phyloP scores from a whole-genome alignment of 2,888 invertebrate genomes.

The Lumbricus terrestris region DNA sequence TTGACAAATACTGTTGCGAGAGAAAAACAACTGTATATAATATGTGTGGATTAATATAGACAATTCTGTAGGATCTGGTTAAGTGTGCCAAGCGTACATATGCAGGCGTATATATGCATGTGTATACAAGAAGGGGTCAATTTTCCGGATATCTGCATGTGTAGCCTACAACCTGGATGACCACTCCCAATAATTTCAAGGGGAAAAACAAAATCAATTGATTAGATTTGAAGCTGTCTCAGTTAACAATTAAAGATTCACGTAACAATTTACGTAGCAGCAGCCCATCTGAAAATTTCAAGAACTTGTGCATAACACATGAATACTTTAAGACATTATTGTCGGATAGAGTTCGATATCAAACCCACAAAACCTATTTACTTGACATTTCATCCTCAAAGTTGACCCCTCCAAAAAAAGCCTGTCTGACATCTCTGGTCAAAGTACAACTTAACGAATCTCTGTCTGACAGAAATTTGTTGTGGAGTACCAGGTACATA shows the following conservation, averaged over 20 bases:
- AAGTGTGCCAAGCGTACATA: too few species aligned
- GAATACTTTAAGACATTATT: not conserved
- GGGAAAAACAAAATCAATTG: not conserved
- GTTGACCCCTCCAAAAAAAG: not conserved
- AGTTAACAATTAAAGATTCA: not conserved
- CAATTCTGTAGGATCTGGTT: too few species aligned
- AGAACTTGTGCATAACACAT: not conserved
- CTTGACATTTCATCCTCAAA: not conserved
- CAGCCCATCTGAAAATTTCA: not conserved
- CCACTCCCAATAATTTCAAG: too few species aligned
- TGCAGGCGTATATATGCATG: too few species aligned
- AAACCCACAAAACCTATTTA: not conserved
- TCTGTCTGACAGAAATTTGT: not conserved
- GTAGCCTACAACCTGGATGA: too few species aligned
- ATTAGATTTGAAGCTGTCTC: not conserved
- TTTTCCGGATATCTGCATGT: too few species aligned
- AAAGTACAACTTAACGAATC: not conserved
- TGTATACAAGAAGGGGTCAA: too few species aligned
- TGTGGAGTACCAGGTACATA: too few species aligned
- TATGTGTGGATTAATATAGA: too few species aligned
- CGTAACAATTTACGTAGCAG: not conserved
- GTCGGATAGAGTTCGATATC: not conserved
- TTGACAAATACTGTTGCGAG: too few species aligned
- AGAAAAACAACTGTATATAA: too few species aligned
- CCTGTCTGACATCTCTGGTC: not conserved